Evolutionary conservation across 2,797 vertebrate genomes (phyloP), one percentile per base, ranked within the genome.

Genomic region (Melanotaenia nigrans): DNA sequence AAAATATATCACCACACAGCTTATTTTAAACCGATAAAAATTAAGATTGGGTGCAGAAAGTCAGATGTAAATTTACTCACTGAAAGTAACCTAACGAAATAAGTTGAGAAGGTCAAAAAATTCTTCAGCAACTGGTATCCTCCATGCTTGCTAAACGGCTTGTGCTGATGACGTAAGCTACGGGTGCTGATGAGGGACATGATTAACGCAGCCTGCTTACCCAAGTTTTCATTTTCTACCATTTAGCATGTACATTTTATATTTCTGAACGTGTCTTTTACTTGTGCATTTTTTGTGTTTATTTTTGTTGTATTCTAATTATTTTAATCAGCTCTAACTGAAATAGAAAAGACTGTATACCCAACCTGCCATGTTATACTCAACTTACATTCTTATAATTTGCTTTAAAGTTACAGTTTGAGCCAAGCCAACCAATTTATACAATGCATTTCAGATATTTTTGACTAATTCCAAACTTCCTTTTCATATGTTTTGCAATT

Each of bases 121-220:
- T 20, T 10, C n/a, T 11, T 79, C 71, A 81, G 61, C 1, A 35
- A 30, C n/a, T 24, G 18, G 0, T 0, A 1, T 49, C 25, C 24
- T 68, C 75, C 81, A 90, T 92, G 89, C 86, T 86, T 24, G 68
- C 61, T 64, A 16, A 3, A 0, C 73, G 81, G 67, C 93, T 77
- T 72, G 36, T 71, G 71, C 73, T 89, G 82, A 92, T 93, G 93
- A 93, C 92, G 92, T 88, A 10, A 22, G 30, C 10, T 82, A 89
- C 81, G 81, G 90, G 16, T 4, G 73, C 9, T 0, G 2, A 47
- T 14, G 11, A 75, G 64, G 77, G 58, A 82, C 84, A 78, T 0
- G 49, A 22, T n/a, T 22, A n/a, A 10, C 3, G 49, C 49, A 6
- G 51, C 51, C 3, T 24, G 4, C 18, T 58, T 35, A 9, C 20